Percentiles rank a stretch among this genome's conserved stretches.
Conservation (phyloP, 2,113 vertebrate genomes). For the Crypturellus undulatus region DNA sequence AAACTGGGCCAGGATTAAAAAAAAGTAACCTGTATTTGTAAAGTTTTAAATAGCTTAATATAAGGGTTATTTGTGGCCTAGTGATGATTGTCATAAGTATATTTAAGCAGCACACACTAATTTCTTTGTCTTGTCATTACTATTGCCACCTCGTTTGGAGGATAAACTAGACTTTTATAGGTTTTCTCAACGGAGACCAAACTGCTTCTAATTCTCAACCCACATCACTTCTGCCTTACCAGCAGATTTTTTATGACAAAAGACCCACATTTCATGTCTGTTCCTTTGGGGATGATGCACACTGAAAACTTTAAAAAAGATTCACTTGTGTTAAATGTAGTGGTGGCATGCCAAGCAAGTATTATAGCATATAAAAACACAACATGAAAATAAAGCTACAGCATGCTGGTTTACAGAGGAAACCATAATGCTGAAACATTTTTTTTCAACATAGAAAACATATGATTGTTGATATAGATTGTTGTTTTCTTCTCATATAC, state of each 20-base stretch:
- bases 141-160: not conserved
- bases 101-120: rapidly evolving
- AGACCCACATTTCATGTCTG: not conserved
- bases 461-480: not conserved
- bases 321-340: not conserved
- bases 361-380: not conserved
- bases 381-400: not conserved
- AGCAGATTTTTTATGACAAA: not conserved
- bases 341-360: not conserved
- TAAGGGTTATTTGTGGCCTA: not conserved
- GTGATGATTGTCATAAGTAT: not conserved
- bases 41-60: not conserved
- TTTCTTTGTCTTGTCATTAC: not conserved
- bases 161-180: not conserved
- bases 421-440: not conserved
- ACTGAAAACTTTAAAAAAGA: slow-evolving; percentile 10
- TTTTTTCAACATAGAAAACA: not conserved
- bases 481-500: not conserved
- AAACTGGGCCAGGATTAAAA: not conserved
- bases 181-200: not conserved
- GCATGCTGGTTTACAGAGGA: not conserved
- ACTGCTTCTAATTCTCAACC: not conserved
- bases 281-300: not conserved
- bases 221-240: not conserved
- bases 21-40: not conserved